Percentiles rank a stretch among this genome's conserved stretches.
Evolutionary conservation across 2,888 invertebrate species (phyloP).

Genomic region (Suillia variegata): DNA sequence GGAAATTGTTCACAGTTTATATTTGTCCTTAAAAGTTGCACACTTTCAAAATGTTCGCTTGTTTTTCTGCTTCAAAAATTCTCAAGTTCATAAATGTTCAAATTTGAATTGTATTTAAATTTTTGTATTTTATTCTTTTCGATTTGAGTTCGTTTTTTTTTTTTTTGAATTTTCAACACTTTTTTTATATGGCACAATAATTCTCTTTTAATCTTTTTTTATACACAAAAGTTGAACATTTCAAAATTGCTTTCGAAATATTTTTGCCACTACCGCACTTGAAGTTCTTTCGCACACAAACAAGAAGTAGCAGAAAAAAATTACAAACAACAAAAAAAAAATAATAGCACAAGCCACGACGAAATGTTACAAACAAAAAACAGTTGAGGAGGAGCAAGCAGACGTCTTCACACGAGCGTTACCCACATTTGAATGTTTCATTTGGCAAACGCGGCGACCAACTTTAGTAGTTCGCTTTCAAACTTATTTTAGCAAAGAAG

Average conservation of each 20-base stretch:
- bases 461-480: constrained; percentile 53
- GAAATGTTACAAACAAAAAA: constrained; percentile 17
- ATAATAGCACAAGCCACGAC: background rate
- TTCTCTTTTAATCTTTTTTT: too few relatives aligned
- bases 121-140: too few relatives aligned
- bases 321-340: background rate
- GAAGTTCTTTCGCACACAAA: constrained; percentile 17
- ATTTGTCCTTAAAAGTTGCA: too few relatives aligned
- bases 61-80: too few relatives aligned
- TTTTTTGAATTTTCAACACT: too few relatives aligned
- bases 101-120: too few relatives aligned
- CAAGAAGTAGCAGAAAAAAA: too few relatives aligned
- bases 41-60: too few relatives aligned
- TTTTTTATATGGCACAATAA: too few relatives aligned
- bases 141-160: too few relatives aligned
- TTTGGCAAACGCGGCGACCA: constrained; percentile 58
- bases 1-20: too few relatives aligned
- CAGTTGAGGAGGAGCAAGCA: constrained; percentile 39
- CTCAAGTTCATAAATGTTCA: too few relatives aligned
- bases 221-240: background rate
- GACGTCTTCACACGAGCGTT: constrained; percentile 62
- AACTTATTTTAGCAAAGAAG: constrained; percentile 30
- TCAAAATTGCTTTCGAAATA: background rate
- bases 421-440: constrained; percentile 62
- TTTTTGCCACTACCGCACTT: constrained; percentile 11